These are phyloP conservation scores for Tachysurus vachellii DNA, from an alignment of 2,113 vertebrate genomes.

Conservation along the genomic window DNA sequence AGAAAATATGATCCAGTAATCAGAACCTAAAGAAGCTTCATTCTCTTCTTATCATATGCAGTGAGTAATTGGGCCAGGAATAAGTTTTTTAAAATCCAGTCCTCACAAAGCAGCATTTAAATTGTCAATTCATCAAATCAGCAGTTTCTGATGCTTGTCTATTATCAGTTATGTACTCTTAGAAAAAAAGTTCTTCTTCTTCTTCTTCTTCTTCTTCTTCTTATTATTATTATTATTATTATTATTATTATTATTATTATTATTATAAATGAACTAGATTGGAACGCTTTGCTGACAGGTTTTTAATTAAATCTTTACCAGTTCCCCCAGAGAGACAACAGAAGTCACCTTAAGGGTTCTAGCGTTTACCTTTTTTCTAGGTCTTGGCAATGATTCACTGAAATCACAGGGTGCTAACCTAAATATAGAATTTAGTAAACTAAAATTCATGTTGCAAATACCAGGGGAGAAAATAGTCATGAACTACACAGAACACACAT, in stretches of 20 bases:
- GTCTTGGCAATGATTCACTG: constrained; percentile 4
- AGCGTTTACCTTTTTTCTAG: constrained; percentile 8
- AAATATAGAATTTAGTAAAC: background rate
- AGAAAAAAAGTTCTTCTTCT: background rate
- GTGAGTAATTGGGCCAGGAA: background rate
- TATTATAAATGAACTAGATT: background rate
- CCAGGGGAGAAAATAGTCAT: background rate
- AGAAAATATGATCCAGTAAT: background rate
- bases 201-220: background rate
- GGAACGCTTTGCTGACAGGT: background rate
- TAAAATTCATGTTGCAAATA: background rate
- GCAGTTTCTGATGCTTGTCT: background rate
- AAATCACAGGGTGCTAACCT: background rate
- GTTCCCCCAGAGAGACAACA: background rate
- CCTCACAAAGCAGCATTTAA: background rate
- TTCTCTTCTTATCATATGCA: background rate
- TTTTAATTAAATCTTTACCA: background rate
- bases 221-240: no score
- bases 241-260: no score
- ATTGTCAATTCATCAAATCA: background rate
- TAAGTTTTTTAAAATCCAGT: background rate
- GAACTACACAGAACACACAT: background rate
- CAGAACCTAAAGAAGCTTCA: no score
- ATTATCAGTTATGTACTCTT: background rate
- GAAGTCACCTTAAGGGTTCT: background rate